Evolutionary conservation across 2,888 invertebrate genomes (phyloP).

Genomic region (Erynnis tages): DNA sequence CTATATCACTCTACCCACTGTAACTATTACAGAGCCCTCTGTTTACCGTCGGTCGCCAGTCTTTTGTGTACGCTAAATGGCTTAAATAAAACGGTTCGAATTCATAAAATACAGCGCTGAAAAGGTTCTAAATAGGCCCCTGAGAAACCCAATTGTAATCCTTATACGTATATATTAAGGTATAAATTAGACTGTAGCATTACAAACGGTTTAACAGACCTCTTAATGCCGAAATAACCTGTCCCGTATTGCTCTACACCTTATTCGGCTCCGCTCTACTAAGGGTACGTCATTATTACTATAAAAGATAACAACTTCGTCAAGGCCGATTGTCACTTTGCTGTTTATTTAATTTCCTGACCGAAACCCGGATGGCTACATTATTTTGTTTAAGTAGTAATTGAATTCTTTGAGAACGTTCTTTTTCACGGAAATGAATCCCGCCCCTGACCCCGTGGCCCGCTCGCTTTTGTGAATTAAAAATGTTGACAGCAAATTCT

Average conservation of each 20-base stretch:
- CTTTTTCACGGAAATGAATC: conserved; percentile 72
- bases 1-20: conserved; percentile 65
- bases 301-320: conserved; percentile 69
- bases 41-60: conserved; percentile 66
- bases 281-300: conserved; percentile 66
- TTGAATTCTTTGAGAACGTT: conserved; percentile 73
- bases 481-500: conserved; percentile 39
- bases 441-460: conserved; percentile 44
- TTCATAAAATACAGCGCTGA: conserved; percentile 65
- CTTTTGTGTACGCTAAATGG: conserved; percentile 79
- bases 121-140: conserved; percentile 61
- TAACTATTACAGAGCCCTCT: conserved; percentile 71
- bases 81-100: conserved; percentile 79
- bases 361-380: conserved; percentile 64
- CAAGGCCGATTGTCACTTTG: conserved; percentile 57
- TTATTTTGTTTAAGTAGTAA: conserved; percentile 77
- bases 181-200: conserved; percentile 53
- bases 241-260: conserved; percentile 59
- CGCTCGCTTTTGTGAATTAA: conserved; percentile 49
- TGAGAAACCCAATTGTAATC: conserved; percentile 49
- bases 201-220: conserved; percentile 53
- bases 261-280: conserved; percentile 58
- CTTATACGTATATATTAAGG: conserved; percentile 54
- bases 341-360: conserved; percentile 78
- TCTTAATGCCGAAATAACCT: conserved; percentile 55